Evolutionary conservation across 2,888 invertebrate genomes (phyloP).

Genomic region (Anticlea derivata): DNA sequence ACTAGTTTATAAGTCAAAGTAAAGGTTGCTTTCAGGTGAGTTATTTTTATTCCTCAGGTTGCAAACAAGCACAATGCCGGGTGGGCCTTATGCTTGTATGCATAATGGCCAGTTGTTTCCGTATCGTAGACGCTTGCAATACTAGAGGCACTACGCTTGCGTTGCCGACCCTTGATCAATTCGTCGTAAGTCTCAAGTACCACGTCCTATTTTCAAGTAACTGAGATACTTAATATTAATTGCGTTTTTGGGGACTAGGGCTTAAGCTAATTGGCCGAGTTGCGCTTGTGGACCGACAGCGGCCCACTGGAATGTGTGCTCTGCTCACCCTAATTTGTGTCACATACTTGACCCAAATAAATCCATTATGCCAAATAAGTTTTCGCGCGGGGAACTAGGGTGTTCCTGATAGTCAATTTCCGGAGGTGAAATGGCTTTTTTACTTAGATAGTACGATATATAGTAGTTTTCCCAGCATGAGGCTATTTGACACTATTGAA

Average conservation of each 20-base stretch:
- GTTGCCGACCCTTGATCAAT: too few species aligned
- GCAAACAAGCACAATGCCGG: too few species aligned
- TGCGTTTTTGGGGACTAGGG: neutral
- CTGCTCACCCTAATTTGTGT: constrained; percentile 44
- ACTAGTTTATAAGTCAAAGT: too few species aligned
- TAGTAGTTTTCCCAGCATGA: neutral
- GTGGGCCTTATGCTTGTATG: too few species aligned
- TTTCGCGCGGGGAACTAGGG: constrained; percentile 19
- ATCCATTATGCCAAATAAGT: constrained; percentile 40
- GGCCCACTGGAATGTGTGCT: constrained; percentile 28
- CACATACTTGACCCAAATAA: constrained; percentile 52
- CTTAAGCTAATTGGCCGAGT: constrained; percentile 12
- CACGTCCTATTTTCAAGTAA: too few species aligned
- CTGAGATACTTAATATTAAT: too few species aligned
- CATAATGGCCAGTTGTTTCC: too few species aligned
- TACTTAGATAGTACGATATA: neutral
- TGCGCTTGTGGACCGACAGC: neutral
- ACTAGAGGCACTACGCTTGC: too few species aligned
- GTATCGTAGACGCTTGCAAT: too few species aligned
- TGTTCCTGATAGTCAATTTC: constrained; percentile 23
- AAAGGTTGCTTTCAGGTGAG: too few species aligned
- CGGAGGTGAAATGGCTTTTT: constrained; percentile 9
- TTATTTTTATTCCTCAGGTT: too few species aligned
- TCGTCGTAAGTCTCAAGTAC: too few species aligned
- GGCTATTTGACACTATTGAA: neutral